Evolutionary conservation across 2,888 invertebrate species (phyloP).

Genomic region (Acronicta aceris): DNA sequence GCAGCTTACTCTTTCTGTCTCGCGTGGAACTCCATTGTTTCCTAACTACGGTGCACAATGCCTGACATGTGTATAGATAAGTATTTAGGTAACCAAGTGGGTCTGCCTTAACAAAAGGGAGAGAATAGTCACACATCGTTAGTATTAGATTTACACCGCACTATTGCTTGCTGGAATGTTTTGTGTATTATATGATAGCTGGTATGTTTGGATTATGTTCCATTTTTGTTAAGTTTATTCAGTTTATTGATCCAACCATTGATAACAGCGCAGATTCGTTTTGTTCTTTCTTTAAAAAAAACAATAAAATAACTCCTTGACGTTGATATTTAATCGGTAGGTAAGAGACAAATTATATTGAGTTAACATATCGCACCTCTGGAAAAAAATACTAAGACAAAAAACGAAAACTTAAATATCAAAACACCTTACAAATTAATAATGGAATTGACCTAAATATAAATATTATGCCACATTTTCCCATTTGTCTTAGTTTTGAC

Average conservation of each 20-base stretch:
- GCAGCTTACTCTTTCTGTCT: constrained; percentile 65
- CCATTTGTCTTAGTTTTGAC: no score
- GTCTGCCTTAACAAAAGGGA: constrained; percentile 51
- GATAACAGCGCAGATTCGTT: no score
- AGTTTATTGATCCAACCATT: constrained; percentile 19
- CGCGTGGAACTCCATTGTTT: constrained; percentile 73
- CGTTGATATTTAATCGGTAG: no score
- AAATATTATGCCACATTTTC: no score
- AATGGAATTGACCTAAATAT: no score
- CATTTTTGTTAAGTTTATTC: not conserved
- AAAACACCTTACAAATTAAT: no score
- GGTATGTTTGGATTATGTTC: constrained; percentile 29
- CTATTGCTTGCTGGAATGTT: constrained; percentile 25
- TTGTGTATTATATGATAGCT: constrained; percentile 30
- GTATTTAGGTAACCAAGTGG: constrained; percentile 47
- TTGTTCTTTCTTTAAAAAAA: no score
- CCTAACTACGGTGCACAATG: constrained; percentile 73
- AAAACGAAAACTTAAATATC: no score
- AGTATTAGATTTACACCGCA: constrained; percentile 52
- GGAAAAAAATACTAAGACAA: no score
- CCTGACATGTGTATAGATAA: constrained; percentile 61
- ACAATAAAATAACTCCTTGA: no score
- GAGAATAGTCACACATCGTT: constrained; percentile 59
- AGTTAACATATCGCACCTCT: no score
- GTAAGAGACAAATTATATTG: no score